Conservation (phyloP, 64 coral and sea anemone genomes). For the Trachythela sp. region DNA sequence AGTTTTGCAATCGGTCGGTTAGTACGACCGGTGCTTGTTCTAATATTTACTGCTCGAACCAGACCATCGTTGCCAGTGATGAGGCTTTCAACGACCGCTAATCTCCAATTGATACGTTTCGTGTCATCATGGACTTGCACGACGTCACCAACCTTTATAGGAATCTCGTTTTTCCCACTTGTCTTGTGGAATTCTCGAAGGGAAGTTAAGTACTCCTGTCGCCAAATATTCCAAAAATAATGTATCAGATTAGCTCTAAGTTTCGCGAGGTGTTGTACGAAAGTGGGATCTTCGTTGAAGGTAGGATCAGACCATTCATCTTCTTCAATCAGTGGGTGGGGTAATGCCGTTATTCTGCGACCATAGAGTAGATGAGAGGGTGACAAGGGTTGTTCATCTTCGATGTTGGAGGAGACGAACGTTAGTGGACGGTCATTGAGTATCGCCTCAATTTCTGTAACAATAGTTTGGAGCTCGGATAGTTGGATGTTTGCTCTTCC, state of each 20-base stretch:
- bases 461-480: background rate
- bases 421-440: background rate
- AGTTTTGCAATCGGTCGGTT: too few relatives aligned
- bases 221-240: background rate
- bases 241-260: background rate
- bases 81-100: too few relatives aligned
- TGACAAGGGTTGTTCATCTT: background rate
- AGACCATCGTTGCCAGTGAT: too few relatives aligned
- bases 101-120: too few relatives aligned
- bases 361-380: background rate
- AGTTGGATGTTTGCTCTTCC: background rate
- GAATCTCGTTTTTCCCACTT: too few relatives aligned
- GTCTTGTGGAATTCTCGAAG: too few relatives aligned
- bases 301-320: background rate
- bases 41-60: too few relatives aligned
- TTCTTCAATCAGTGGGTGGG: background rate
- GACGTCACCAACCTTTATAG: too few relatives aligned
- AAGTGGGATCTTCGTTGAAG: background rate
- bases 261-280: background rate
- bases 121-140: too few relatives aligned
- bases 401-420: background rate
- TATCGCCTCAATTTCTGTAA: background rate
- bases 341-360: background rate
- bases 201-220: slow-evolving; percentile 27
- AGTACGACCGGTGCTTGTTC: too few relatives aligned